Percentiles rank a stretch among this genome's conserved stretches.
Evolutionary conservation across 2,113 vertebrate species (phyloP).

Genomic region (Numenius arquata): DNA sequence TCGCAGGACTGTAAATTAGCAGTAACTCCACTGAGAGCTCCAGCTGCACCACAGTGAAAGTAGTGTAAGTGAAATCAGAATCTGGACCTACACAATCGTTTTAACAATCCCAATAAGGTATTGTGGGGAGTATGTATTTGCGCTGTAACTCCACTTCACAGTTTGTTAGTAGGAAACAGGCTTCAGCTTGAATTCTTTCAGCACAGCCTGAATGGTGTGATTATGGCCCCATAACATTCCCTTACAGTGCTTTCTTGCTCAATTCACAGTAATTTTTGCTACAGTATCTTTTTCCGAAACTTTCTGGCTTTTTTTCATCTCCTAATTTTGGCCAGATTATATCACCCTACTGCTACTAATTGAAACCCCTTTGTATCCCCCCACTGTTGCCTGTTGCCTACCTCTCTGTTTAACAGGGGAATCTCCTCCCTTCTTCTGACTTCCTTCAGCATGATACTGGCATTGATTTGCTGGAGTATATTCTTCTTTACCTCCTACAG

Average conservation of each 20-base stretch:
- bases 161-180: not conserved
- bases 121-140: not conserved
- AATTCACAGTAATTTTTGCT: not conserved
- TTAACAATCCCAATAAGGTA: not conserved
- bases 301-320: not conserved
- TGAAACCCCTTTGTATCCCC: not conserved
- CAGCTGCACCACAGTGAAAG: not conserved
- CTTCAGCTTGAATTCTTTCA: not conserved
- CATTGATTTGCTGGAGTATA: conserved; percentile 11
- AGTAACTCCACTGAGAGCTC: not conserved
- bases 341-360: not conserved
- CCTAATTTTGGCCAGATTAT: not conserved
- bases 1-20: not conserved
- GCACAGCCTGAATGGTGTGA: not conserved
- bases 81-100: not conserved
- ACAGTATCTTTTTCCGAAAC: not conserved
- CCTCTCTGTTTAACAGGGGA: not conserved
- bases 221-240: not conserved
- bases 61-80: not conserved
- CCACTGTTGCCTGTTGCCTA: not conserved
- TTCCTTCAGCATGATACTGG: not conserved
- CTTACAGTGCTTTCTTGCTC: not conserved
- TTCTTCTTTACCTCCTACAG: not conserved
- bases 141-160: not conserved
- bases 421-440: conserved; percentile 1